Percentiles rank a stretch among this genome's conserved stretches.
Evolutionary conservation across 2,113 vertebrate species (phyloP).

Genomic region (Centropristis striata): DNA sequence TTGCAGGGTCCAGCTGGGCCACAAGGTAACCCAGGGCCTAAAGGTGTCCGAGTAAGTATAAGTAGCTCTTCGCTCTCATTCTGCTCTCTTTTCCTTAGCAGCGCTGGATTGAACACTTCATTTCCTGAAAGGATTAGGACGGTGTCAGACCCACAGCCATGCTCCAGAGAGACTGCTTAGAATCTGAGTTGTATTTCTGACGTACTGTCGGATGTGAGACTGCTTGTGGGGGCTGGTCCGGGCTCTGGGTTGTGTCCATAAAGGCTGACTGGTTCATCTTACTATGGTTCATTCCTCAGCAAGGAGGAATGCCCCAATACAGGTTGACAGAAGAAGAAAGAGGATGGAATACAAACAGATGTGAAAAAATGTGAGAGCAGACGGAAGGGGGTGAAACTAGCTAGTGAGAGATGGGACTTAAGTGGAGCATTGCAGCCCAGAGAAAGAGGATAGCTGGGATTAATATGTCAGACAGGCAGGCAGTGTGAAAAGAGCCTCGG

Average conservation of each 20-base stretch:
- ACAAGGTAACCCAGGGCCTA: conserved; percentile 94
- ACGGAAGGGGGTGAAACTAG: conserved; percentile 34
- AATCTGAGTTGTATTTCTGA: conserved; percentile 43
- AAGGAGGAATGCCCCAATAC: conserved; percentile 44
- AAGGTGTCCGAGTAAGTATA: conserved; percentile 95
- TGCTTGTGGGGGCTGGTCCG: conserved; percentile 33
- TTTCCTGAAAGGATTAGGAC: conserved; percentile 76
- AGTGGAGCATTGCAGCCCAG: conserved; percentile 19
- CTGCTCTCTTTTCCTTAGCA: conserved; percentile 13
- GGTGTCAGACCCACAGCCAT: conserved; percentile 40
- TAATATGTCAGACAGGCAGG: conserved; percentile 47
- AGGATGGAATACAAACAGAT: conserved; percentile 44
- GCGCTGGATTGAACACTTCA: conserved; percentile 51
- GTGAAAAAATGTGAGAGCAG: conserved; percentile 41
- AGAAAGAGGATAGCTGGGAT: conserved; percentile 61
- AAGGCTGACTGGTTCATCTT: conserved; percentile 39
- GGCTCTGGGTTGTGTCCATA: conserved; percentile 38
- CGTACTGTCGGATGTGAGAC: conserved; percentile 14
- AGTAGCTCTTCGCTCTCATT: conserved; percentile 4
- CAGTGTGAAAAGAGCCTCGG: conserved; percentile 24
- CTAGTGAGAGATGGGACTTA: conserved; percentile 53
- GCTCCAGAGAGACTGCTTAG: conserved; percentile 20
- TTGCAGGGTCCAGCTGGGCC: conserved; percentile 94
- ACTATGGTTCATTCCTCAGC: conserved; percentile 35
- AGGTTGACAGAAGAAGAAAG: conserved; percentile 35